Evolutionary conservation across 1,140 invertebrate species (phyloP).

Genomic region (Dysdera silvatica): DNA sequence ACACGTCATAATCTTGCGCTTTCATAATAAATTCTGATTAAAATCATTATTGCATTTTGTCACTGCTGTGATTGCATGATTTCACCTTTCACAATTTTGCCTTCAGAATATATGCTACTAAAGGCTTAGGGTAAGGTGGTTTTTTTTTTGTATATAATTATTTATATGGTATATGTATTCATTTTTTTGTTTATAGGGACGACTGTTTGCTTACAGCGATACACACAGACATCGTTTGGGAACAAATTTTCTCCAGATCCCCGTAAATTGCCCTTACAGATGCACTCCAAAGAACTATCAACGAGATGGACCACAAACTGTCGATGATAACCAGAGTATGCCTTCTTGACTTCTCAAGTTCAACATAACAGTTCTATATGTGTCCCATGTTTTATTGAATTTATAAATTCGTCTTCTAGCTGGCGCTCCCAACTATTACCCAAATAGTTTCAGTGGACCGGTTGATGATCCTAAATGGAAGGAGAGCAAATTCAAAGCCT

Average conservation of each 20-base stretch:
- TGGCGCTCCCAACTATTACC: conserved; percentile 87
- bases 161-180: neutral
- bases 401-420: conserved; percentile 49
- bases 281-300: conserved; percentile 63
- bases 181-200: conserved; percentile 52
- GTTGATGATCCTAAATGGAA: conserved; percentile 14
- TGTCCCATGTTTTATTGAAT: neutral
- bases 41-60: too few relatives aligned
- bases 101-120: neutral
- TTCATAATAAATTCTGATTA: too few relatives aligned
- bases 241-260: conserved; percentile 82
- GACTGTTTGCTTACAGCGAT: conserved; percentile 89
- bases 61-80: too few relatives aligned
- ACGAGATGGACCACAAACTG: conserved; percentile 66
- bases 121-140: neutral
- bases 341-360: too few relatives aligned
- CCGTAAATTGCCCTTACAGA: conserved; percentile 85
- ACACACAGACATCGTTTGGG: conserved; percentile 90
- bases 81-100: too few relatives aligned
- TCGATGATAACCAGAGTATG: conserved; percentile 41
- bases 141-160: neutral
- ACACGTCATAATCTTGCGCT: too few relatives aligned
- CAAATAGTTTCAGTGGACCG: conserved; percentile 72
- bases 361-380: too few relatives aligned
- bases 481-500: conserved; percentile 16